A percentile compares a stretch with the other conserved stretches of the same genome.
Conservation (phyloP, 2,797 vertebrate species). For the Chrysocyon brachyurus region DNA sequence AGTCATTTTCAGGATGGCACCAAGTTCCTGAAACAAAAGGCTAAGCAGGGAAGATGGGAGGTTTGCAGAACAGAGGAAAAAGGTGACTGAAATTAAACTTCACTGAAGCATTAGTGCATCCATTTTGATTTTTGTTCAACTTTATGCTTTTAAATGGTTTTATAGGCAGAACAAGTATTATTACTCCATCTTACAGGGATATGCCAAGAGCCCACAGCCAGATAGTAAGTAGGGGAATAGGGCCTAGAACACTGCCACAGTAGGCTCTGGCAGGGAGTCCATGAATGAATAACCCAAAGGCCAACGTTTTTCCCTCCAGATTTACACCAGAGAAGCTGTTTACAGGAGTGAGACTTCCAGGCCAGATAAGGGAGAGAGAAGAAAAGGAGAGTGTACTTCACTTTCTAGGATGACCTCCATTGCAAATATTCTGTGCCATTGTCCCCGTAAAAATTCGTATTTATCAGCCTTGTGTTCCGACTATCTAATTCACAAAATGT, state of each 20-base stretch:
- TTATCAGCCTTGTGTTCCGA: neutral
- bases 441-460: neutral
- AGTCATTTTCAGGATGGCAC: neutral
- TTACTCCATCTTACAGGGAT: neutral
- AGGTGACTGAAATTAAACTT: neutral
- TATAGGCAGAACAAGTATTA: neutral
- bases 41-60: neutral
- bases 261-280: neutral
- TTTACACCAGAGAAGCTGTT: constrained; percentile 16
- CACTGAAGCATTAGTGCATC: neutral
- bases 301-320: neutral
- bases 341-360: neutral
- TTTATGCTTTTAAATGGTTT: neutral
- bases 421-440: neutral
- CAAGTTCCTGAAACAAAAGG: neutral
- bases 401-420: neutral
- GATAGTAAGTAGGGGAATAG: neutral
- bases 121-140: neutral
- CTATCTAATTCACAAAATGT: constrained; percentile 29
- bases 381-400: neutral
- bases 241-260: neutral
- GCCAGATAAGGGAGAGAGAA: neutral
- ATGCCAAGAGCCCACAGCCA: neutral
- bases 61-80: neutral
- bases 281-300: neutral